A percentile compares a stretch with the other conserved stretches of the same genome.
Conservation (phyloP, 2,797 vertebrate genomes). For the Pipistrellus pygmaeus region DNA sequence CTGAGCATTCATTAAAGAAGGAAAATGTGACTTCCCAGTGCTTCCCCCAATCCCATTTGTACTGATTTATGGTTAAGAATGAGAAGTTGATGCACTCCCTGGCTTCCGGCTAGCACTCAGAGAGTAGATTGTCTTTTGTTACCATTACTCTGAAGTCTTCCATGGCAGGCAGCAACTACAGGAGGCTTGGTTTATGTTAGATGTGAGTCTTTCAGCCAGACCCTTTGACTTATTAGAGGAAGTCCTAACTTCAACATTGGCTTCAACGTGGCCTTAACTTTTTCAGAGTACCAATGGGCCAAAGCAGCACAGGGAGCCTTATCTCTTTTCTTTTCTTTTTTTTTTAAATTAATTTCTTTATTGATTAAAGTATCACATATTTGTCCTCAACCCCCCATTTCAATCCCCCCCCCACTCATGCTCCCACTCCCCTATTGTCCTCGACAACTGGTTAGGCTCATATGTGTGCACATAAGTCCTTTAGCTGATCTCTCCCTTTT, state of each 20-base stretch:
- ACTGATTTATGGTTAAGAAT: not conserved
- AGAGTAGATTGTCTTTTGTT: not conserved
- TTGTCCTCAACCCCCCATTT: too few species aligned
- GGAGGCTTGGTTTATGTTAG: not conserved
- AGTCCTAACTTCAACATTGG: not conserved
- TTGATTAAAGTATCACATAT: too few species aligned
- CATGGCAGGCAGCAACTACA: not conserved
- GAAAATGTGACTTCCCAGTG: not conserved
- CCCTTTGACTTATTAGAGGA: slow-evolving; percentile 14
- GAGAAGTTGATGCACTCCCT: not conserved
- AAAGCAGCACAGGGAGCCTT: too few species aligned
- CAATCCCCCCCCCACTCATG: too few species aligned
- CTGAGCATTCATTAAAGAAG: not conserved
- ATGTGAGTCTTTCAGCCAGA: not conserved
- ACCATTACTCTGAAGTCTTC: not conserved
- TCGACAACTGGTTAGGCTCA: too few species aligned
- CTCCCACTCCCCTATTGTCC: too few species aligned
- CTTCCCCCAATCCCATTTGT: not conserved
- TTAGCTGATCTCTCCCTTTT: too few species aligned
- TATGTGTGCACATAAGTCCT: too few species aligned
- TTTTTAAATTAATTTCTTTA: too few species aligned
- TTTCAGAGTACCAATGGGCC: not conserved
- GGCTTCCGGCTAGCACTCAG: not conserved
- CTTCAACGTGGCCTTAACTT: not conserved
- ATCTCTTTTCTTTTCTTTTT: too few species aligned